phyloP scores from a whole-genome alignment of 2,797 vertebrate genomes.

The Peromyscus nudipes region DNA sequence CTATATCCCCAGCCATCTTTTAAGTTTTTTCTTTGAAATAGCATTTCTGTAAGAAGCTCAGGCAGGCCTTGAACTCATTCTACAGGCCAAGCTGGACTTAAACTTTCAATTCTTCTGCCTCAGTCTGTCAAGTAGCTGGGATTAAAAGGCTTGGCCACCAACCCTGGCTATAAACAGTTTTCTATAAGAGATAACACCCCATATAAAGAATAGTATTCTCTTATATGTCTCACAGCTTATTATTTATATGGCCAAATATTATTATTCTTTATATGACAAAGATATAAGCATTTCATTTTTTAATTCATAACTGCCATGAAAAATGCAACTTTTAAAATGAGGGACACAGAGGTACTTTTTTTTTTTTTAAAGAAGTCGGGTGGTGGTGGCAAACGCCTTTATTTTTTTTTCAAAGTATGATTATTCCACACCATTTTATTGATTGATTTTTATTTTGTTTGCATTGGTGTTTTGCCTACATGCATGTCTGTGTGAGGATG shows the following conservation, averaged over 20 bases:
- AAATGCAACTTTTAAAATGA: conserved; percentile 36
- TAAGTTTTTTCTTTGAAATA: not conserved
- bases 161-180: not conserved
- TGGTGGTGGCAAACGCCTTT: no score
- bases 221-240: conserved; percentile 19
- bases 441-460: no score
- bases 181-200: conserved; percentile 14
- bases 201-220: conserved; percentile 23
- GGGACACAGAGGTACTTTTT: not conserved
- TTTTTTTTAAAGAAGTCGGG: no score
- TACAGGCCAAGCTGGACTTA: not conserved
- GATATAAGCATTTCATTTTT: conserved; percentile 21
- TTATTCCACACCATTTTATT: no score
- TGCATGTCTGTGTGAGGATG: no score
- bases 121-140: not conserved
- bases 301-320: not conserved
- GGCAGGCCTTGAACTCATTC: not conserved
- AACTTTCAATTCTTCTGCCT: not conserved
- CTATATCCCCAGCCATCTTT: not conserved
- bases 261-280: conserved; percentile 1
- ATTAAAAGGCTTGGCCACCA: not conserved
- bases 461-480: no score
- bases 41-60: not conserved
- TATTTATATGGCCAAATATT: conserved; percentile 12
- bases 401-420: no score